These are phyloP conservation scores for Clistopyga incitator DNA, from an alignment of 2,888 invertebrate genomes.

Conservation along the genomic window DNA sequence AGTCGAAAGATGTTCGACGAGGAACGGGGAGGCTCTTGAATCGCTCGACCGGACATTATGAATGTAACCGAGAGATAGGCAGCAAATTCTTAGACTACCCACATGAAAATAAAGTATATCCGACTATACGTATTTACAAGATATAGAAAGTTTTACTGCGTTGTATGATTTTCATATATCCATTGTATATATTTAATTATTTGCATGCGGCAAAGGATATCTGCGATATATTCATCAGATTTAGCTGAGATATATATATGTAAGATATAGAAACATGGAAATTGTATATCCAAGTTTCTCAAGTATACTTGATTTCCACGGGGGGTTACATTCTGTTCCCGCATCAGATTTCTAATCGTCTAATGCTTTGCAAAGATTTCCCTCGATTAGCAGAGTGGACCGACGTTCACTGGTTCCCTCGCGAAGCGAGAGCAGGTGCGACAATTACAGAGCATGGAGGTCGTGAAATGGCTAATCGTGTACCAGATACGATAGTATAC, in stretches of 20 bases:
- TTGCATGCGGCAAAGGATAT: too few species aligned
- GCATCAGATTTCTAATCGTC: slow-evolving; percentile 35
- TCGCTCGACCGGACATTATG: slow-evolving; percentile 15
- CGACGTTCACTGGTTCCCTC: neutral
- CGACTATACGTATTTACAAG: too few species aligned
- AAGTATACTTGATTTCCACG: too few species aligned
- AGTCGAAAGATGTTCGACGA: slow-evolving; percentile 23
- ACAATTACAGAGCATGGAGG: slow-evolving; percentile 49
- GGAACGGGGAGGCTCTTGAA: neutral
- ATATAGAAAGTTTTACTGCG: too few species aligned
- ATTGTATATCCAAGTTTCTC: too few species aligned
- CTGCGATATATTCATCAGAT: too few species aligned
- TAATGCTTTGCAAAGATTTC: neutral
- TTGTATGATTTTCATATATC: neutral
- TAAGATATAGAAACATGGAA: too few species aligned
- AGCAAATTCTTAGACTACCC: slow-evolving; percentile 5
- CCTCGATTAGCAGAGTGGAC: slow-evolving; percentile 8
- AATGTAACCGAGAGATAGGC: slow-evolving; percentile 7
- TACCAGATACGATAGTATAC: slow-evolving; percentile 41
- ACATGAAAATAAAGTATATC: too few species aligned
- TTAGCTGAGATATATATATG: too few species aligned
- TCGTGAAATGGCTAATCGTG: slow-evolving; percentile 47
- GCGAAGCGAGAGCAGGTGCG: slow-evolving; percentile 40
- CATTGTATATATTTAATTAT: too few species aligned
- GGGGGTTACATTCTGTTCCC: slow-evolving; percentile 10